Evolutionary conservation across 1,140 invertebrate species (phyloP).

Genomic region (Megalonaias nervosa): DNA sequence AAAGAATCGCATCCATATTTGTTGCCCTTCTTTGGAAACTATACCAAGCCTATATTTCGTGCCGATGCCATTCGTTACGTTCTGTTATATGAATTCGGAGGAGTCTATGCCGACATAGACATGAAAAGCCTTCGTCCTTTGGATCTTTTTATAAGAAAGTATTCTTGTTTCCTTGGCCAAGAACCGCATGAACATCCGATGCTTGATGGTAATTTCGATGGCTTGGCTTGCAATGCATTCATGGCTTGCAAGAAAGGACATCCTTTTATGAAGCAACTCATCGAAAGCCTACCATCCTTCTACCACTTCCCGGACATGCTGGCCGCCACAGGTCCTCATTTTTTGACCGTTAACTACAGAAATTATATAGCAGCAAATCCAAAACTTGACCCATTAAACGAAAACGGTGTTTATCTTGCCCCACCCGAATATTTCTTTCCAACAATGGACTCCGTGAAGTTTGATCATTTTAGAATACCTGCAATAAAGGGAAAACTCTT

Average conservation of each 20-base stretch:
- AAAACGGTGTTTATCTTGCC: slow-evolving; percentile 34
- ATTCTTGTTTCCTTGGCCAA: slow-evolving; percentile 55
- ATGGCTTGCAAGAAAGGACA: slow-evolving; percentile 52
- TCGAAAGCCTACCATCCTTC: slow-evolving; percentile 45
- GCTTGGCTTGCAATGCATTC: slow-evolving; percentile 53
- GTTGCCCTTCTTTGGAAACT: slow-evolving; percentile 44
- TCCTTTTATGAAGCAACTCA: slow-evolving; percentile 50
- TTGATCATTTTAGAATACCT: slow-evolving; percentile 26
- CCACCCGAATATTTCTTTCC: slow-evolving; percentile 55
- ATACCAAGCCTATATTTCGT: slow-evolving; percentile 43
- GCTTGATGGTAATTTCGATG: slow-evolving; percentile 45
- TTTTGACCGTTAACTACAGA: slow-evolving; percentile 43
- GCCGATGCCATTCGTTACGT: slow-evolving; percentile 56
- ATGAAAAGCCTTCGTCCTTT: slow-evolving; percentile 50
- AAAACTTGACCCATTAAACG: background rate
- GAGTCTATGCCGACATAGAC: slow-evolving; percentile 58
- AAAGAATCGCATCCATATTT: slow-evolving; percentile 42
- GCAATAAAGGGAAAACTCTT: slow-evolving; percentile 26
- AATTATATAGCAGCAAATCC: slow-evolving; percentile 22
- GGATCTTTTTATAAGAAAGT: slow-evolving; percentile 35
- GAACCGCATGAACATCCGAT: slow-evolving; percentile 56
- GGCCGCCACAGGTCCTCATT: slow-evolving; percentile 57
- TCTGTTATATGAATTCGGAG: slow-evolving; percentile 54
- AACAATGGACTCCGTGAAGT: slow-evolving; percentile 44
- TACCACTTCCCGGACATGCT: slow-evolving; percentile 49